Evolutionary conservation across 53 echinoderm and acorn worm species (phyloP).

Genomic region (Paracentrotus lividus): DNA sequence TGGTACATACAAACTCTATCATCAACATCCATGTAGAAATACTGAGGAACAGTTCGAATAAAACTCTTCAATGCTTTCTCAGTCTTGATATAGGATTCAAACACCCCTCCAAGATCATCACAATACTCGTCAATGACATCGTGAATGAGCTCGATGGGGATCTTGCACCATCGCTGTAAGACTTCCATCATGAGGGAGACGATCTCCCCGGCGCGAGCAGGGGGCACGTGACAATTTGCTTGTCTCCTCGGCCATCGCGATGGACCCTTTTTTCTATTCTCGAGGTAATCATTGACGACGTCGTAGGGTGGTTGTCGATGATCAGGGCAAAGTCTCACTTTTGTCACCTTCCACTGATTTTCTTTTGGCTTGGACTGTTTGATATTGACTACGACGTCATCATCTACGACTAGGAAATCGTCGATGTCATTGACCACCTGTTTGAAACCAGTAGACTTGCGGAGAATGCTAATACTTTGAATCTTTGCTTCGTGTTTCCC

Average conservation of each 20-base stretch:
- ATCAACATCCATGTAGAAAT: conserved; percentile 38
- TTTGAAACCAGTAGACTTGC: not conserved
- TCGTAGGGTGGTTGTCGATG: conserved; percentile 18
- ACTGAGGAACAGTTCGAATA: conserved; percentile 58
- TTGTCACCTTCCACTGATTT: conserved; percentile 7
- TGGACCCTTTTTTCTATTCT: not conserved
- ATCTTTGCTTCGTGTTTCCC: not conserved
- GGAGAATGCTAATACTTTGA: not conserved
- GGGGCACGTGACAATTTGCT: not conserved
- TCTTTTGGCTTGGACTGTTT: not conserved
- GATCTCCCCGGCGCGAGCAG: not conserved
- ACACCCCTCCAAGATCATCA: conserved; percentile 25
- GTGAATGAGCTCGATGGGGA: conserved; percentile 13
- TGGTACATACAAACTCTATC: conserved; percentile 27
- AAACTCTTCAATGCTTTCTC: conserved; percentile 25
- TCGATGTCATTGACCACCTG: not conserved
- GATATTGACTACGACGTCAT: conserved; percentile 41
- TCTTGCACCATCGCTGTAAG: conserved; percentile 23
- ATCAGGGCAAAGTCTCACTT: not conserved
- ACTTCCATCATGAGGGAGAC: conserved; percentile 17
- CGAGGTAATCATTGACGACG: not conserved
- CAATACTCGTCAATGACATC: conserved; percentile 13
- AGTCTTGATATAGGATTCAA: conserved; percentile 33
- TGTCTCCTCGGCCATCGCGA: conserved; percentile 9
- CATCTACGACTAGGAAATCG: conserved; percentile 8